Evolutionary conservation across 2,113 vertebrate species (phyloP), one percentile per base, ranked within the genome.

Genomic region (Neogobius melanostomus): DNA sequence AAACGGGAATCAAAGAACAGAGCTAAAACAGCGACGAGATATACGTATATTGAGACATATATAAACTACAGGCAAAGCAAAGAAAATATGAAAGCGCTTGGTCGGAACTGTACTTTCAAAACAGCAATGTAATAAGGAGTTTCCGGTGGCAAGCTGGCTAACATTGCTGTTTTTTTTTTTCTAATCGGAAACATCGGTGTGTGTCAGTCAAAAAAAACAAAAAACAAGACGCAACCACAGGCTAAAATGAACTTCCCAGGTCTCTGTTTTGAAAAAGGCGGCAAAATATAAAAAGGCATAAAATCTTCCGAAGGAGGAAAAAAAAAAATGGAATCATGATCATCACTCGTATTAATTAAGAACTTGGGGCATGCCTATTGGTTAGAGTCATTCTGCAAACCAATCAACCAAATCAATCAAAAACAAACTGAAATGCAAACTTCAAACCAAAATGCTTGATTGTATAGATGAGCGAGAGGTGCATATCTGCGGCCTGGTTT

Each of bases 401-500:
- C 66, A 69, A 56, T 81, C 86, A 72, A 82, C 77, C 84, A 77
- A 85, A 47, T 65, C 84, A 89, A 89, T 76, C 56, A 78, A 84
- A 84, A 44, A 67, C 65, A 82, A 79, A 83, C 68, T 72, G 28
- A 36, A 36, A 84, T 44, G 69, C 65, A 82, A 79, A 83, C 68
- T 72, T 70, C 76, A 87, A 90, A 88, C 72, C 82, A 89, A 88
- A 79, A 82, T 82, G 83, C 71, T 80, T 72, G 42, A 68, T 79
- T 90, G 90, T 90, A 91, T 89, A 91, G 87, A 90, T 89, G 85
- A 89, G 17, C 53, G 88, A 79, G 88, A 79, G 85, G 77, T 82
- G 84, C 69, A 88, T 86, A 91, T 88, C 67, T 84, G 73, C 45
- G 87, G 87, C 77, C 79, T 53, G 67, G 53, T 11, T 36, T 36